phyloP scores from a whole-genome alignment of 2,888 invertebrate genomes.

The Drosophila quinaria region DNA sequence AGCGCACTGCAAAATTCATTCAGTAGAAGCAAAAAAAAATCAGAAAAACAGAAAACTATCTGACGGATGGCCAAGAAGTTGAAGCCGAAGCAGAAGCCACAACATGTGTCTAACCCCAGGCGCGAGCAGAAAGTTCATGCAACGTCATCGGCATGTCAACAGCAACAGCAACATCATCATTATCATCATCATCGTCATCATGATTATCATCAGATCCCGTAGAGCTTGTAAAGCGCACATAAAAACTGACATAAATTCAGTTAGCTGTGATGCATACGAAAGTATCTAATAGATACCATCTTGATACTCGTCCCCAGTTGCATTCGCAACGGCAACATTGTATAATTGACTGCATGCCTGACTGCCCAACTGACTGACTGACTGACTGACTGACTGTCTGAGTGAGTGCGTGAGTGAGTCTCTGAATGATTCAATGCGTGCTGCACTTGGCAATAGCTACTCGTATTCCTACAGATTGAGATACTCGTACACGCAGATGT shows the following conservation, averaged over 20 bases:
- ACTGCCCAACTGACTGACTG: conserved; percentile 28
- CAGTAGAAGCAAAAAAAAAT: conserved; percentile 9
- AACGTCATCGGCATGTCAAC: conserved; percentile 66
- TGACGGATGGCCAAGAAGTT: conserved; percentile 52
- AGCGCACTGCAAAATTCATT: conserved; percentile 44
- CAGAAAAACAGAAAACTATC: conserved; percentile 25
- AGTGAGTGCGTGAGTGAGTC: conserved; percentile 16
- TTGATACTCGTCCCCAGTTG: conserved; percentile 50
- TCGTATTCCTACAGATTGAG: conserved; percentile 3
- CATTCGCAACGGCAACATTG: conserved; percentile 43
- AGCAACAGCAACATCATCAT: conserved; percentile 24
- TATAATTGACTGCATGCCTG: conserved; percentile 70
- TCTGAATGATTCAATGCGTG: conserved; percentile 62
- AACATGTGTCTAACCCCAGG: conserved; percentile 60
- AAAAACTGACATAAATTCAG: conserved; percentile 78
- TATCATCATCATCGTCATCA: conserved; percentile 14
- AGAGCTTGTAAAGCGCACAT: conserved; percentile 49
- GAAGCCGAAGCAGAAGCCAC: conserved; percentile 17
- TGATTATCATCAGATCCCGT: conserved; percentile 7
- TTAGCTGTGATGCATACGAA: conserved; percentile 75
- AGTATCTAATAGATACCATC: conserved; percentile 78
- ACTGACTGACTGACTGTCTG: neutral
- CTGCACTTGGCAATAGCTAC: conserved; percentile 66
- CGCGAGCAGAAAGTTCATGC: conserved; percentile 59
- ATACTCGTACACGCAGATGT: conserved; percentile 16